Percentiles rank a stretch among this genome's conserved stretches.
Conservation (phyloP, 2,113 vertebrate genomes). For the Eonycteris spelaea region DNA sequence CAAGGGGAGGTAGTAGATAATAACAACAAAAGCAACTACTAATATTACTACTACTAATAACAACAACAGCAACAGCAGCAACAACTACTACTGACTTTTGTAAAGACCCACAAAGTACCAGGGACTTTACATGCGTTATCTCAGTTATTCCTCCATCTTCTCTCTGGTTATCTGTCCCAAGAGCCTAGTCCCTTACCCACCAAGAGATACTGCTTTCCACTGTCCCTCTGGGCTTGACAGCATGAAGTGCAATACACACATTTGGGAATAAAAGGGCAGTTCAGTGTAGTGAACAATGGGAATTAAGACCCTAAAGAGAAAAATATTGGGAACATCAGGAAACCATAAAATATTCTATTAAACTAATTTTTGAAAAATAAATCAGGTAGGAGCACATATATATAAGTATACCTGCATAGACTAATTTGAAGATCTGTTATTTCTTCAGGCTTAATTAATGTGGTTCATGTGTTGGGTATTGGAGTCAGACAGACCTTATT, state of each 20-base stretch:
- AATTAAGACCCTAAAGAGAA: background rate
- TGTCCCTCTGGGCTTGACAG: background rate
- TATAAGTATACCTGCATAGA: background rate
- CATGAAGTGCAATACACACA: background rate
- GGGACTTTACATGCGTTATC: background rate
- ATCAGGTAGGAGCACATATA: background rate
- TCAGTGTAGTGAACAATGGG: background rate
- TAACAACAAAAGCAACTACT: background rate
- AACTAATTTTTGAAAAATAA: background rate
- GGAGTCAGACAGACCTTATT: background rate
- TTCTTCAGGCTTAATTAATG: background rate
- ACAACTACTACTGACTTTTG: background rate
- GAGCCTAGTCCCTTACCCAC: background rate
- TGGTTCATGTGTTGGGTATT: background rate
- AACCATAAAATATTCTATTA: background rate
- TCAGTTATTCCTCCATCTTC: background rate
- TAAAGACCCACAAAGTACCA: background rate
- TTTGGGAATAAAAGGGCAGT: background rate
- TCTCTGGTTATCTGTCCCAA: background rate
- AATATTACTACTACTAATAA: background rate
- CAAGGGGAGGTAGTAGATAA: background rate
- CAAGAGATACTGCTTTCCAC: background rate
- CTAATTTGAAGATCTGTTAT: background rate
- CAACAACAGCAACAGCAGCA: background rate
- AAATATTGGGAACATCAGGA: background rate